Conservation (phyloP, 2,113 vertebrate species). For the Sisor rabdophorus region DNA sequence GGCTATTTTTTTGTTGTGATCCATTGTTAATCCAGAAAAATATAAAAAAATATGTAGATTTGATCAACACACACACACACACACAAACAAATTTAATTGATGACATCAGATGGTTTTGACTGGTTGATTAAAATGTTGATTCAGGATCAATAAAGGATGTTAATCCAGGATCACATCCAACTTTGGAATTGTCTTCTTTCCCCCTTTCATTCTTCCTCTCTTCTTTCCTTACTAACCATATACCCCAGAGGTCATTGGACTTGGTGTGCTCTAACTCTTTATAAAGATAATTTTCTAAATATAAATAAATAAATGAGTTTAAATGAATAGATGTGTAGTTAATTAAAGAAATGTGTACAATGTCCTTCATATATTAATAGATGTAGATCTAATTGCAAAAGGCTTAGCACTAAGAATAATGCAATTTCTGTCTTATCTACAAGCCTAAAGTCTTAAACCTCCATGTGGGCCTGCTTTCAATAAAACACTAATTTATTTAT, state of each 20-base stretch:
- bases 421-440: neutral
- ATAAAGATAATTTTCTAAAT: too few relatives aligned
- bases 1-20: too few relatives aligned
- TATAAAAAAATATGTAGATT: too few relatives aligned
- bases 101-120: too few relatives aligned
- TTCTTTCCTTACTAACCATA: too few relatives aligned
- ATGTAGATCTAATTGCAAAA: neutral
- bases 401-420: neutral
- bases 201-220: neutral
- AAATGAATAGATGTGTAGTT: neutral
- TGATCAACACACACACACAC: too few relatives aligned
- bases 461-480: neutral
- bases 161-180: too few relatives aligned
- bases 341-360: neutral
- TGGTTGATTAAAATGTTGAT: too few relatives aligned
- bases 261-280: neutral
- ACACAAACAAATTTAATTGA: too few relatives aligned
- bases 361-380: neutral
- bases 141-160: too few relatives aligned
- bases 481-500: neutral
- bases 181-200: too few relatives aligned
- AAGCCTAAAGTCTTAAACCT: neutral
- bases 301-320: neutral
- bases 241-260: neutral
- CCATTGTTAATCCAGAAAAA: too few relatives aligned